Evolutionary conservation across 2,113 vertebrate species (phyloP).

Genomic region (Gymnogyps californianus): DNA sequence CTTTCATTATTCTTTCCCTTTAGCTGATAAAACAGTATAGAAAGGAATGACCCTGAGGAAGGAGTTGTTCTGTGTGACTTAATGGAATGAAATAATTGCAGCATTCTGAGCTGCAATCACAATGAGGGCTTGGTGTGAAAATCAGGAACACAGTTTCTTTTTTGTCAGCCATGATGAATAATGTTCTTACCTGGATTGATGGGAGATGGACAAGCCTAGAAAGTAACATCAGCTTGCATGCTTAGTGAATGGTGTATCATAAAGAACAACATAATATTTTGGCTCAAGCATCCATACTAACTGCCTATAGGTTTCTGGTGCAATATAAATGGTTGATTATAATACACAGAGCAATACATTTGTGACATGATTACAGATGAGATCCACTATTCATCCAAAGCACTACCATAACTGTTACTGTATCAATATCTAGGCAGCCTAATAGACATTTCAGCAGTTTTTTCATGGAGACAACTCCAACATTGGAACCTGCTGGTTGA

Average conservation of each 20-base stretch:
- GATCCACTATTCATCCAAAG: not conserved
- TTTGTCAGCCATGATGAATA: not conserved
- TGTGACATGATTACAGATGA: not conserved
- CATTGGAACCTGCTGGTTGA: not conserved
- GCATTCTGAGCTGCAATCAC: not conserved
- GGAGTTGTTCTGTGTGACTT: not conserved
- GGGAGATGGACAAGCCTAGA: not conserved
- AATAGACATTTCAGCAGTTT: not conserved
- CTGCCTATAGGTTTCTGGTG: not conserved
- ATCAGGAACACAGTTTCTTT: not conserved
- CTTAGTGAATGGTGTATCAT: not conserved
- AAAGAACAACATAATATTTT: not conserved
- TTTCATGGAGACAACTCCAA: not conserved
- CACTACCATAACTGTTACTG: not conserved
- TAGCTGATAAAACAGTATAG: not conserved
- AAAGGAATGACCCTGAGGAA: slow-evolving; percentile 5
- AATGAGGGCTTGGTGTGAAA: not conserved
- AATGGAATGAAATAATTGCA: not conserved
- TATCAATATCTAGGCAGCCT: not conserved
- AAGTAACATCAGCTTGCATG: not conserved
- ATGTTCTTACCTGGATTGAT: not conserved
- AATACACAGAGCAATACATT: not conserved
- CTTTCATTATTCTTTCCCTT: not conserved
- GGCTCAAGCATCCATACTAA: not conserved
- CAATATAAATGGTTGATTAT: not conserved